Conservation (phyloP, 2,797 vertebrate species). For the Gephyroberyx darwinii region DNA sequence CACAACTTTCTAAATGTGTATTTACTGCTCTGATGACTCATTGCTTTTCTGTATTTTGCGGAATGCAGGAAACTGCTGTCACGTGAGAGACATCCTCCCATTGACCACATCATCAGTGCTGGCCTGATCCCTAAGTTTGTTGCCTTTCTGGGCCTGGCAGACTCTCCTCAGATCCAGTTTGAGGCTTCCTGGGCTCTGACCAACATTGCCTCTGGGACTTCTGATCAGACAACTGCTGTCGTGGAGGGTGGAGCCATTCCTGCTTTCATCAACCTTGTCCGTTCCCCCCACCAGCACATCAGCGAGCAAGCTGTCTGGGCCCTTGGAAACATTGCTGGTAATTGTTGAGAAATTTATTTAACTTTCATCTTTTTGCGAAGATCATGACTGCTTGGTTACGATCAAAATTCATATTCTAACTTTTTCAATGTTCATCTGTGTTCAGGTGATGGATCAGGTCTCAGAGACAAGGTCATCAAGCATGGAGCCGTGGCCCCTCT, state of each 20-base stretch:
- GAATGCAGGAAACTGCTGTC: conserved; percentile 91
- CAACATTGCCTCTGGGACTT: conserved; percentile 96
- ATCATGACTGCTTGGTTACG: background rate
- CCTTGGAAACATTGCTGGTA: conserved; percentile 97
- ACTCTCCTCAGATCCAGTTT: conserved; percentile 93
- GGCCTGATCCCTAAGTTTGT: conserved; percentile 95
- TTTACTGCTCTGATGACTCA: background rate
- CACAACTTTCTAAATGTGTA: background rate
- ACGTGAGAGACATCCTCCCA: conserved; percentile 94
- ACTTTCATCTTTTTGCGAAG: accelerated
- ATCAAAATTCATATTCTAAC: background rate
- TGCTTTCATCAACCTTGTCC: conserved; percentile 90
- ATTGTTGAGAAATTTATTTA: background rate
- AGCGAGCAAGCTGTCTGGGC: conserved; percentile 99
- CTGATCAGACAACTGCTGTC: conserved; percentile 93
- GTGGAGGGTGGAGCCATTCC: conserved; percentile 92
- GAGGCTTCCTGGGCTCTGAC: conserved; percentile 98
- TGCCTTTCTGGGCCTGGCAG: conserved; percentile 83
- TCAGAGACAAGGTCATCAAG: conserved; percentile 95
- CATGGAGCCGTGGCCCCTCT: conserved; percentile 90
- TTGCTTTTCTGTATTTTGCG: background rate
- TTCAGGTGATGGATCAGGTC: conserved; percentile 91
- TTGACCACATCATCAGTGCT: conserved; percentile 90
- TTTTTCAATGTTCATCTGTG: background rate
- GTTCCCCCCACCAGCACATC: conserved; percentile 92